Evolutionary conservation across 2,797 vertebrate species (phyloP).

Genomic region (Sternarchorhynchus goeldii): DNA sequence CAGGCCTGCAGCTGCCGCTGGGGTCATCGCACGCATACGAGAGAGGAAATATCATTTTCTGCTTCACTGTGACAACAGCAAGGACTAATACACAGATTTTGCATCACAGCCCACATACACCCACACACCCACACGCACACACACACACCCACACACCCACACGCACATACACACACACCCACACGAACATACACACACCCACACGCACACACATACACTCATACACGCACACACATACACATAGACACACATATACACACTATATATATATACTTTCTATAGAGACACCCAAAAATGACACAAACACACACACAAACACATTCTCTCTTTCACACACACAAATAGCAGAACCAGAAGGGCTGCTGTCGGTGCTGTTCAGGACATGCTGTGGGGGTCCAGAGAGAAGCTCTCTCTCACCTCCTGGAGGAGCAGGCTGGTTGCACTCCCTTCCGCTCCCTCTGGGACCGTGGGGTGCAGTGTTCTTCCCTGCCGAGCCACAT

Average conservation of each 20-base stretch:
- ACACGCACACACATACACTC: not conserved
- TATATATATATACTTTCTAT: no score
- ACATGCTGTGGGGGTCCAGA: not conserved
- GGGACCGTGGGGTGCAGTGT: slow-evolving; percentile 89
- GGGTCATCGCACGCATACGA: slow-evolving; percentile 67
- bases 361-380: not conserved
- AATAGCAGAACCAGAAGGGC: not conserved
- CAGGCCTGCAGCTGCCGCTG: slow-evolving; percentile 67
- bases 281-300: not conserved
- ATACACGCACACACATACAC: not conserved
- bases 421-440: slow-evolving; percentile 90
- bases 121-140: no score
- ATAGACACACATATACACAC: no score
- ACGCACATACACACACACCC: slow-evolving; percentile 14
- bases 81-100: no score
- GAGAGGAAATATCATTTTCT: slow-evolving; percentile 72
- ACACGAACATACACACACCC: not conserved
- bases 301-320: slow-evolving; percentile 1
- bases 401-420: slow-evolving; percentile 80
- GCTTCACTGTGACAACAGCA: slow-evolving; percentile 49
- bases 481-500: slow-evolving; percentile 84
- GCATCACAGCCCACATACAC: no score
- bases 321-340: not conserved
- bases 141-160: not conserved
- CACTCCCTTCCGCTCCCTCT: slow-evolving; percentile 87